Evolutionary conservation across 2,888 invertebrate species (phyloP), one percentile per base, ranked within the genome.

Genomic region (Drosophila cracens): DNA sequence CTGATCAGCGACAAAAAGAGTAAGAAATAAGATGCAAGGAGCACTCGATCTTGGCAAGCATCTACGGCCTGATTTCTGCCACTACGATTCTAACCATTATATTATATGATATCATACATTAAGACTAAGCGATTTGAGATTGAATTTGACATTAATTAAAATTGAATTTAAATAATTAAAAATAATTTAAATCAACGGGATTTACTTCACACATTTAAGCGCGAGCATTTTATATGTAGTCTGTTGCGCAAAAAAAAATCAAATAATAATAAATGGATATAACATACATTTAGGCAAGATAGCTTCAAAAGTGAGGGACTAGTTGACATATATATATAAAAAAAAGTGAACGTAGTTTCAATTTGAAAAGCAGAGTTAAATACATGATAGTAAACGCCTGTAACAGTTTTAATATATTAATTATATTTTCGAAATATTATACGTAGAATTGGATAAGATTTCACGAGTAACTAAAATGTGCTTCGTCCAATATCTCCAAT

Each of bases 1-100:
- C 92, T 95, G 72, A 92, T 94, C 76, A 34, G 10, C 25, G 21
- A 29, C 4, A n/a, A 27, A 21, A 18, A 21, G 27, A 4, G 13
- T 18, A 4, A n/a, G 8, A 16, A 38, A 16, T 29, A 46, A 27
- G 13, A n/a, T 4, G 31, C 18, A 18, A 7, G 11, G 16, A 25
- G 7, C 16, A 34, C 53, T 34, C 10, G 16, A 53, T 10, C 4
- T 6, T 8, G 21, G 5, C 25, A 31, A 16, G 43, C 43, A 43
- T n/a, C 33, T 33, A 33, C 38, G 4, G 4, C n/a, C 40, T 40
- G n/a, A 11, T 40, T n/a, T n/a, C n/a, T n/a, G 10, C 10, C 10
- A 40, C 40, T 4, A 40, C 40, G 18, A 38, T 8, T n/a, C 40
- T 10, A 40, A 10, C 10, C 10, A n/a, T 40, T 40, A 31, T 10